These are phyloP conservation scores for Acropternis orthonyx DNA, from an alignment of 2,797 vertebrate genomes.

Conservation along the genomic window DNA sequence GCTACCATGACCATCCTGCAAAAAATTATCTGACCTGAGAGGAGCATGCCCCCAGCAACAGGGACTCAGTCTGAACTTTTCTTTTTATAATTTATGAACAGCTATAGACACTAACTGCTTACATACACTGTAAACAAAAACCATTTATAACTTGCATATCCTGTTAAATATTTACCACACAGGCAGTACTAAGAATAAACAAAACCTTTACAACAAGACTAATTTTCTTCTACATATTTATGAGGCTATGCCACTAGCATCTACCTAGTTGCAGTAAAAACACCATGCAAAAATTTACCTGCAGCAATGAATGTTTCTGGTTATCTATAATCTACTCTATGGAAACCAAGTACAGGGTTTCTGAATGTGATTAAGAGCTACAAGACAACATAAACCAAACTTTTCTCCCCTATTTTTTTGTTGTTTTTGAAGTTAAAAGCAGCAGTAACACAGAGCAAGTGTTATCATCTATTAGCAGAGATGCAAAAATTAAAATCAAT, in stretches of 20 bases:
- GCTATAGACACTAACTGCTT: neutral
- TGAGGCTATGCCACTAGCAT: neutral
- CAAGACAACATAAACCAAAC: neutral
- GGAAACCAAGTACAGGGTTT: constrained; percentile 5
- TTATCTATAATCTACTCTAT: constrained; percentile 50
- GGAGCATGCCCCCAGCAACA: neutral
- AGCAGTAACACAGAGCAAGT: neutral
- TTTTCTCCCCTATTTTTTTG: neutral
- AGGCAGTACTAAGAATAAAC: neutral
- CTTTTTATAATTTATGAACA: neutral
- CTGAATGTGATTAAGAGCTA: constrained; percentile 22
- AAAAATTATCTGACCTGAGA: neutral
- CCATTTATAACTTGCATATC: neutral
- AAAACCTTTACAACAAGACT: neutral
- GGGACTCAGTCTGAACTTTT: neutral
- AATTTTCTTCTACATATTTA: neutral
- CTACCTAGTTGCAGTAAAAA: neutral
- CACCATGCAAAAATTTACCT: neutral
- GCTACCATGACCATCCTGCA: neutral
- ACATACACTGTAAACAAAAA: neutral
- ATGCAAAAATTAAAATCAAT: constrained; percentile 28
- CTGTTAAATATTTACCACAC: neutral
- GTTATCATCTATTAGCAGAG: constrained; percentile 23
- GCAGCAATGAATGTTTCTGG: neutral
- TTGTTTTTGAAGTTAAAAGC: constrained; percentile 28